Conservation (phyloP, 2,797 vertebrate species). For the Sebastes dallii region DNA sequence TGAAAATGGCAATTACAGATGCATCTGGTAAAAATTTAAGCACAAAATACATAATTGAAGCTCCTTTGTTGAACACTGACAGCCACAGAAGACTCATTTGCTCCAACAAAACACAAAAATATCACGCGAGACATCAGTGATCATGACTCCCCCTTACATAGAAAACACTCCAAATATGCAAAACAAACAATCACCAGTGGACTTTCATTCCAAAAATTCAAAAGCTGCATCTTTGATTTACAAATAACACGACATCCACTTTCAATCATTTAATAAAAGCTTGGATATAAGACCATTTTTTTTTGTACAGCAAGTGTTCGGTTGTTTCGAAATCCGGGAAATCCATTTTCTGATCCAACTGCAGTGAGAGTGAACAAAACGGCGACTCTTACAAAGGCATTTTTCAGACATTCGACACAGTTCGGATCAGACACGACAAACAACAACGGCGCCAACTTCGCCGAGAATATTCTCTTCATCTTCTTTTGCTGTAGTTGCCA, state of each 20-base stretch:
- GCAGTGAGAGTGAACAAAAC: constrained; percentile 32
- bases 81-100: neutral
- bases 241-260: constrained; percentile 54
- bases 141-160: neutral
- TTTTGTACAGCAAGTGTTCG: constrained; percentile 61
- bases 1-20: constrained; percentile 13
- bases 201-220: neutral
- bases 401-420: constrained; percentile 51
- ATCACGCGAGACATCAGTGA: neutral
- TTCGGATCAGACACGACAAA: constrained; percentile 48
- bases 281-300: constrained; percentile 61
- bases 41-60: constrained; percentile 11
- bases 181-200: constrained; percentile 22
- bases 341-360: constrained; percentile 45
- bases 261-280: constrained; percentile 78
- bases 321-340: constrained; percentile 41
- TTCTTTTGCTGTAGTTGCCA: constrained; percentile 52
- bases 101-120: constrained; percentile 11
- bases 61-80: constrained; percentile 8
- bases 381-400: constrained; percentile 42
- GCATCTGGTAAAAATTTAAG: neutral
- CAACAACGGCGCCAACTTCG: constrained; percentile 27
- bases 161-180: constrained; percentile 6
- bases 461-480: constrained; percentile 49
- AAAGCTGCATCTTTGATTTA: constrained; percentile 27